phyloP scores from a whole-genome alignment of 2,797 vertebrate species.

The Florisuga fusca region DNA sequence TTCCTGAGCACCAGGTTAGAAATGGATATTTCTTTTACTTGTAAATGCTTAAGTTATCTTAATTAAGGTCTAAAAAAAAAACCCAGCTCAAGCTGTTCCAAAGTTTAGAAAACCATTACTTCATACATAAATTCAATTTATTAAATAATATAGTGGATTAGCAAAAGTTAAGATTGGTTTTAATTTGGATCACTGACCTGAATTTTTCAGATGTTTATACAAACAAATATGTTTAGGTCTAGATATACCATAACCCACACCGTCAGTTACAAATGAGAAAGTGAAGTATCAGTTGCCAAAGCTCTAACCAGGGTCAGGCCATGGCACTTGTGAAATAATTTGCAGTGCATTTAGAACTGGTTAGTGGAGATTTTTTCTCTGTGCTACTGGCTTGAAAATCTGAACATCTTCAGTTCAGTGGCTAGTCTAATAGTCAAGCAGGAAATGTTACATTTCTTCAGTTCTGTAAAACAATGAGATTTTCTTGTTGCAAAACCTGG shows the following conservation, averaged over 20 bases:
- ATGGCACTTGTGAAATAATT: background rate
- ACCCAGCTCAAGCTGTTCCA: background rate
- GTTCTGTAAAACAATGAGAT: background rate
- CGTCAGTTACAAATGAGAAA: background rate
- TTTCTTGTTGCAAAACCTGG: background rate
- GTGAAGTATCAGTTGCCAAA: background rate
- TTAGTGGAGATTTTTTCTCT: background rate
- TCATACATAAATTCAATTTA: background rate
- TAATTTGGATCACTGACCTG: background rate
- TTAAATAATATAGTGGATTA: background rate
- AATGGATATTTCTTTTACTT: background rate
- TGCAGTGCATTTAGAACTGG: background rate
- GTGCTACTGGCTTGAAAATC: background rate
- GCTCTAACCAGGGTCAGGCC: background rate
- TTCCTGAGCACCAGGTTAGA: slow-evolving; percentile 49
- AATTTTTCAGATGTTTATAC: background rate
- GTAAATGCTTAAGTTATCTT: background rate
- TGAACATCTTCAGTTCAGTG: background rate
- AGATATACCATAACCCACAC: background rate
- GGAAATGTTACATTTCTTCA: background rate
- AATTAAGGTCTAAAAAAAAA: background rate
- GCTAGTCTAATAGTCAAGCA: background rate
- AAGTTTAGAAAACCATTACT: background rate
- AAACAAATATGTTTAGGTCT: background rate
- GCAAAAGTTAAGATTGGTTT: background rate